Base-by-base conservation (phyloP, 1,140 invertebrate species). In the Ectropis grisescens region DNA sequence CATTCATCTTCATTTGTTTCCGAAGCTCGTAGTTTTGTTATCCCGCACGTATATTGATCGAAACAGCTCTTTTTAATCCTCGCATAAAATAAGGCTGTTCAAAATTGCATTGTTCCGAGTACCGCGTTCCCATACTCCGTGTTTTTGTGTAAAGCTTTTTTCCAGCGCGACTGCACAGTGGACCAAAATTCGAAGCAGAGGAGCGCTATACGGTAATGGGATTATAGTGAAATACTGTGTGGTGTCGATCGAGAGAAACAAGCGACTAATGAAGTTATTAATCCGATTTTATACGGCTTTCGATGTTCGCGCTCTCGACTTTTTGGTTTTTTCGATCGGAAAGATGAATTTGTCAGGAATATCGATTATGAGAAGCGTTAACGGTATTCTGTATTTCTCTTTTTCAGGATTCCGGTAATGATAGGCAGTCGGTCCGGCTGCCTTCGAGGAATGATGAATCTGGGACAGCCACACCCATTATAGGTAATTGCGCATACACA, bases 211-310 rank as follows among this genome's bases (percentile, higher is more conserved):
- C 49, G 37, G 35, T 78, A 75, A 78, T 72, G 59, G 72, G 72
- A 78, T 78, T 78, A 78, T 66, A 71, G 66, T 72, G 64, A 75
- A 74, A 78, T 74, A 80, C 60, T 51, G 71, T 50, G 44, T 58
- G 49, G 64, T 64, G 68, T 74, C 72, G 64, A 78, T 80, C 70
- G 72, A 58, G 69, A 75, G 72, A 71, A 78, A 78, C 71, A 69
- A 66, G 70, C 62, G 58, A 65, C 68, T 80, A 75, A 78, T 80
- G 69, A 80, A 80, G 72, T 78, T 80, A 80, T 78, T 78, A 80
- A 78, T 78, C 68, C 64, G 59, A 61, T 78, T 80, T 68, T 54
- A 57, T 56, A 56, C 58, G 56, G 75, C 61, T 75, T 68, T 64
- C 64, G 57, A 59, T 64, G 52, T 61, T 29, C 57, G 59, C 50